Percentiles rank a stretch among this genome's conserved stretches.
Evolutionary conservation across 2,888 invertebrate genomes (phyloP).

Genomic region (Gymnoscelis rufifasciata): DNA sequence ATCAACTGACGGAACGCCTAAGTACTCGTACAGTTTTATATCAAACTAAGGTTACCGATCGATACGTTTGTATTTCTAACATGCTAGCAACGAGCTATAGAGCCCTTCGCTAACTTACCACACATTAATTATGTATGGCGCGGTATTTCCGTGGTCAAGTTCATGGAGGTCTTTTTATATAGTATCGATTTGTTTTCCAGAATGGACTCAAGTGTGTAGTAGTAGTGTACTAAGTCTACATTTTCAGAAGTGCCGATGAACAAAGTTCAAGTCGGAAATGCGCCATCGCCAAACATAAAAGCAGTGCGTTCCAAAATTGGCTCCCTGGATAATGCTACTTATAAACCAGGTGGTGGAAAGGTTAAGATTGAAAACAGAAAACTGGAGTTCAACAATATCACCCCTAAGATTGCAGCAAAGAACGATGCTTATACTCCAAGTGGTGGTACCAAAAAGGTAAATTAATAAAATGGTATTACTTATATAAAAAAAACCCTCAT

Average conservation of each 20-base stretch:
- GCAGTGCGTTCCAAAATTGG: conserved; percentile 95
- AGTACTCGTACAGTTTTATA: too few species aligned
- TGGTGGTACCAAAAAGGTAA: conserved; percentile 94
- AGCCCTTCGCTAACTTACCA: conserved; percentile 9
- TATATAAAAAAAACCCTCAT: too few species aligned
- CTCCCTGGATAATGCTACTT: conserved; percentile 91
- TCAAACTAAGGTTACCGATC: conserved; percentile 1
- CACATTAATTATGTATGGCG: conserved; percentile 23
- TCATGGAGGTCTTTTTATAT: background rate
- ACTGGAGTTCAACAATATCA: conserved; percentile 89
- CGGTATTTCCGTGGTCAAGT: conserved; percentile 19
- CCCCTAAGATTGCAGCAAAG: conserved; percentile 93
- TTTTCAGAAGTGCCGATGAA: conserved; percentile 92
- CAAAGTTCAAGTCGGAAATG: conserved; percentile 93
- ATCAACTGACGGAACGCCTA: background rate
- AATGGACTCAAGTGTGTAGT: too few species aligned
- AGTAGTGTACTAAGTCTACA: background rate
- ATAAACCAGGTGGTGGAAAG: conserved; percentile 93
- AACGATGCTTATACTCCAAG: conserved; percentile 92
- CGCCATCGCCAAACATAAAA: conserved; percentile 95
- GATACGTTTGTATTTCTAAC: conserved; percentile 11
- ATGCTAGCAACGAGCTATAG: background rate
- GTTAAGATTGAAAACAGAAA: conserved; percentile 93
- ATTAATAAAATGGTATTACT: background rate
- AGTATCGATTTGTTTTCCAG: background rate